Evolutionary conservation across 1,140 invertebrate species (phyloP).

Genomic region (Megathymus violae): DNA sequence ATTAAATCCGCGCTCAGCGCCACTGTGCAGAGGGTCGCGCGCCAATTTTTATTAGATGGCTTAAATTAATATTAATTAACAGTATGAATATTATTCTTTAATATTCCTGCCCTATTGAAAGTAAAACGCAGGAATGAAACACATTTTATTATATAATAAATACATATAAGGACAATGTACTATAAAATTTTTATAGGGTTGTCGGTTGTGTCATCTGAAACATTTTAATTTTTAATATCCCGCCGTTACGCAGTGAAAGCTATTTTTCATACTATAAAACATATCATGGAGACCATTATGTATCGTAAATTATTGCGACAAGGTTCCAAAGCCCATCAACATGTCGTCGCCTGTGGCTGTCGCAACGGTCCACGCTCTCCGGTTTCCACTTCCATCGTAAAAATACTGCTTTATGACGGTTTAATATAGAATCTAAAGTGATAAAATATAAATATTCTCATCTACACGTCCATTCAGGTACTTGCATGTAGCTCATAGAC

Average conservation of each 20-base stretch:
- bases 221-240: slow-evolving; percentile 3
- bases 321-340: slow-evolving; percentile 60
- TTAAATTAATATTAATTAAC: slow-evolving; percentile 4
- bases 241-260: slow-evolving; percentile 20
- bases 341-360: slow-evolving; percentile 53
- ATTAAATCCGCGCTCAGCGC: slow-evolving; percentile 52
- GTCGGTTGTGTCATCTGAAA: slow-evolving; percentile 3
- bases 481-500: neutral
- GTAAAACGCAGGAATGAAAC: too few species aligned
- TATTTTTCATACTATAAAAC: slow-evolving; percentile 75
- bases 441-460: slow-evolving; percentile 38
- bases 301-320: slow-evolving; percentile 62
- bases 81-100: too few species aligned
- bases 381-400: slow-evolving; percentile 63
- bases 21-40: slow-evolving; percentile 15
- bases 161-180: neutral
- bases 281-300: slow-evolving; percentile 62
- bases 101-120: too few species aligned
- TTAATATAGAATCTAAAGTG: slow-evolving; percentile 47
- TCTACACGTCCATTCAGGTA: slow-evolving; percentile 5
- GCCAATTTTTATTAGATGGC: neutral
- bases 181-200: neutral
- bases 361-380: slow-evolving; percentile 40
- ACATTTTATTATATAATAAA: too few species aligned
- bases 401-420: slow-evolving; percentile 59